These are phyloP conservation scores for Protobothrops flavoviridis DNA, from an alignment of 2,113 vertebrate species.

Conservation along the genomic window DNA sequence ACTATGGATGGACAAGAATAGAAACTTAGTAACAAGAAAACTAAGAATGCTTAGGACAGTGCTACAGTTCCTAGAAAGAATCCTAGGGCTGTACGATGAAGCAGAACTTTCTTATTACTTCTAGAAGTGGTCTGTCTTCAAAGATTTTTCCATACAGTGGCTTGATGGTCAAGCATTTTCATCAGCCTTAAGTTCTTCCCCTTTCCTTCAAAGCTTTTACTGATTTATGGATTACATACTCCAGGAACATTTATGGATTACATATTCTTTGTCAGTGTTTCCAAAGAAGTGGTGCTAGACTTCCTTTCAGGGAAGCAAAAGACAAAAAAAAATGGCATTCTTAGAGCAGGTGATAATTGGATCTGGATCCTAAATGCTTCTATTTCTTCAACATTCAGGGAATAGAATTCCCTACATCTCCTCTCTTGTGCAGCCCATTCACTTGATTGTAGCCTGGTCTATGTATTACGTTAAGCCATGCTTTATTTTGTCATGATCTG, in stretches of 20 bases:
- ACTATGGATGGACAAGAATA: neutral
- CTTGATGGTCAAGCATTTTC: neutral
- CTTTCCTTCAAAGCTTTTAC: neutral
- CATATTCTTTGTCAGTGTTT: neutral
- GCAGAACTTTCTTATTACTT: neutral
- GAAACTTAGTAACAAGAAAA: neutral
- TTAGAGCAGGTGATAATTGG: neutral
- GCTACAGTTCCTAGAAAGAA: neutral
- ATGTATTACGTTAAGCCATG: neutral
- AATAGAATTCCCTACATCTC: neutral
- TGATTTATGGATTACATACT: neutral
- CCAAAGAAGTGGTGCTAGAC: neutral
- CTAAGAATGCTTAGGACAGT: neutral
- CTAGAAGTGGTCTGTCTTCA: neutral
- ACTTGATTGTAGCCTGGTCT: neutral
- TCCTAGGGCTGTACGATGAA: neutral
- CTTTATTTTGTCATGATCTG: neutral
- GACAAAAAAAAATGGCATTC: neutral
- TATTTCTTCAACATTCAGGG: neutral
- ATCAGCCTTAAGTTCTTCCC: neutral
- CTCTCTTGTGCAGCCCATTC: neutral
- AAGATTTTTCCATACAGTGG: neutral
- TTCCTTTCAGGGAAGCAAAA: neutral
- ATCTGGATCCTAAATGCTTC: neutral
- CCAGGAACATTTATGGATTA: neutral